Conservation (phyloP, 1,140 invertebrate genomes). For the Bicyclus anynana region DNA sequence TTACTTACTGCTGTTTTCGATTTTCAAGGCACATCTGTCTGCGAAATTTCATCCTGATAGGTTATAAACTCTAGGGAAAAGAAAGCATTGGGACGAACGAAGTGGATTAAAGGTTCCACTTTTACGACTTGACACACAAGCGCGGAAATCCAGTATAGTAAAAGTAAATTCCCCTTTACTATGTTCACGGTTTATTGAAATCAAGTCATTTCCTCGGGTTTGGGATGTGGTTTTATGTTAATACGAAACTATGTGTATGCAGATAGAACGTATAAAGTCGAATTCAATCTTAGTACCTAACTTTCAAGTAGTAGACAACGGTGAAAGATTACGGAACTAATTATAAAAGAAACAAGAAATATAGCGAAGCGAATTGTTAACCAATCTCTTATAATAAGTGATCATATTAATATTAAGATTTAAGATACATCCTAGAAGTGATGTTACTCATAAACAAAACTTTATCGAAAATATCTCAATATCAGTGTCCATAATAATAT, state of each 20-base stretch:
- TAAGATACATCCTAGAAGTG: too few relatives aligned
- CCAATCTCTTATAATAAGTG: too few relatives aligned
- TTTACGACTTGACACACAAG: slow-evolving; percentile 24
- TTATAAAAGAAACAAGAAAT: too few relatives aligned
- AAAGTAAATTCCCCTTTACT: slow-evolving; percentile 15
- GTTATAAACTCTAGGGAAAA: slow-evolving; percentile 26
- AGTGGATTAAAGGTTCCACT: slow-evolving; percentile 25
- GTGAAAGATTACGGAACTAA: too few relatives aligned
- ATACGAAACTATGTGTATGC: not conserved
- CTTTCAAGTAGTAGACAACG: too few relatives aligned
- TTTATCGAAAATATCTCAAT: too few relatives aligned
- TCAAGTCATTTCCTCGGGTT: not conserved
- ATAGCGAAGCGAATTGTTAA: too few relatives aligned
- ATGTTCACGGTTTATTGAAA: slow-evolving; percentile 10
- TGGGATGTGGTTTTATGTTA: not conserved
- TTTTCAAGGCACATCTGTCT: slow-evolving; percentile 26
- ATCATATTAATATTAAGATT: too few relatives aligned
- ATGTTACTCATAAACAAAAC: too few relatives aligned
- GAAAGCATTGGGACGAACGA: slow-evolving; percentile 16
- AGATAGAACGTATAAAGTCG: not conserved
- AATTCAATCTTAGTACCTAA: too few relatives aligned
- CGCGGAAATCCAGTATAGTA: slow-evolving; percentile 10
- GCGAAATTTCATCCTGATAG: slow-evolving; percentile 25
- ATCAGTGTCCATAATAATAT: too few relatives aligned
- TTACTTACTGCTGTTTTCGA: slow-evolving; percentile 20